Base-by-base conservation (phyloP, 2,888 invertebrate species). In the Exephanes ischioxanthus region DNA sequence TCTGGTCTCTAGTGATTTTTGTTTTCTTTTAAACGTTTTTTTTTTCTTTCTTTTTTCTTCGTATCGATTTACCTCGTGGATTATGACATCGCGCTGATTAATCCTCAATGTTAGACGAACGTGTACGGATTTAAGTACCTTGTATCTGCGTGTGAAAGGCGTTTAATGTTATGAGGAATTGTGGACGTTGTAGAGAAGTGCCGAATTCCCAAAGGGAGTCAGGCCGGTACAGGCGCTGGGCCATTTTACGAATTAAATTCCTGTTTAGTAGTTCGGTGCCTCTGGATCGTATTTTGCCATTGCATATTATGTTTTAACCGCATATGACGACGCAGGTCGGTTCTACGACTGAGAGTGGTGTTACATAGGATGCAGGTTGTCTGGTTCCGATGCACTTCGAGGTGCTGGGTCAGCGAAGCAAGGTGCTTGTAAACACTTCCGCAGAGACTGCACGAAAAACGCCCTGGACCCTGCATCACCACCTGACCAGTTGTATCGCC, bases 271-370 rank as follows among this genome's bases (percentile, higher is more conserved):
- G 87, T 92, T 87, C 93, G 93, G 90, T 92, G 94, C 89, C 92
- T 93, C 90, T 93, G 93, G 90, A 93, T 93, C 89, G 92, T 93
- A 90, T 94, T 94, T 92, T 93, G 94, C 93, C 93, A 94, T 91
- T 93, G 93, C 93, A 94, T 93, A 88, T 94, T 94, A 91, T 94
- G 94, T 91, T 94, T 94, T 90, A 94, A 91, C 88, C 93, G 92
- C 94, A 94, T 94, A 90, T 94, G 94, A 90, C 94, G 93, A 88
- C 94, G 93, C 91, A 94, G 92, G 90, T 94, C 94, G 92, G 94
- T 94, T 92, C 94, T 94, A 93, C 94, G 94, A 93, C 94, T 94
- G 92, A 94, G 94, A 90, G 94, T 94, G 91, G 94, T 94, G 91
- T 94, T 92, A 92, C 94, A 94, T 89, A 94, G 92, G 91, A 93